Evolutionary conservation across 2,888 invertebrate species (phyloP).

Genomic region (Eristalis arbustorum): DNA sequence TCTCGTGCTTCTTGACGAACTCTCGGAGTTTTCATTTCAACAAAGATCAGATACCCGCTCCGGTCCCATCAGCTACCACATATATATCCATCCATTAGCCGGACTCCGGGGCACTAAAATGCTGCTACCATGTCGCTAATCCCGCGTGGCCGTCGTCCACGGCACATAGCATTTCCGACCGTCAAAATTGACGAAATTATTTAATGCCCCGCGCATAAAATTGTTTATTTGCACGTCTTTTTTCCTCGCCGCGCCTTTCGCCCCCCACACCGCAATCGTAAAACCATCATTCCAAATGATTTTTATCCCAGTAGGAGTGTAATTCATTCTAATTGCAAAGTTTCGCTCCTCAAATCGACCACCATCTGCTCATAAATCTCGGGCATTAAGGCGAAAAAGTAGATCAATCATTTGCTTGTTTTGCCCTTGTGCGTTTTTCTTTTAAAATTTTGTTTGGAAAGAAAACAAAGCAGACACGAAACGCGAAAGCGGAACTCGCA

Average conservation of each 20-base stretch:
- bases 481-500: not conserved
- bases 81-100: not conserved
- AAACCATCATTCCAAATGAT: constrained; percentile 24
- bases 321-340: constrained; percentile 35
- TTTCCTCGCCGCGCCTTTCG: not conserved
- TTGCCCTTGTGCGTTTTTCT: not conserved
- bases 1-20: not conserved
- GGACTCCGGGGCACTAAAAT: not conserved
- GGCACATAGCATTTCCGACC: constrained; percentile 16
- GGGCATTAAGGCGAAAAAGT: not conserved
- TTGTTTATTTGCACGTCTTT: not conserved
- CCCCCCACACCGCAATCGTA: constrained; percentile 10
- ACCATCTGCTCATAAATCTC: constrained; percentile 29
- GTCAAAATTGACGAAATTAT: constrained; percentile 8
- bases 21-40: not conserved
- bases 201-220: not conserved
- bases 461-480: not conserved
- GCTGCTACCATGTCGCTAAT: not conserved
- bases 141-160: not conserved
- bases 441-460: not conserved
- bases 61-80: not conserved
- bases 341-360: constrained; percentile 15
- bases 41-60: not conserved
- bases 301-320: constrained; percentile 29
- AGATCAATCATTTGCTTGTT: constrained; percentile 28